Evolutionary conservation across 2,888 invertebrate genomes (phyloP), one percentile per base, ranked within the genome.

Genomic region (Calliopum simillimum): DNA sequence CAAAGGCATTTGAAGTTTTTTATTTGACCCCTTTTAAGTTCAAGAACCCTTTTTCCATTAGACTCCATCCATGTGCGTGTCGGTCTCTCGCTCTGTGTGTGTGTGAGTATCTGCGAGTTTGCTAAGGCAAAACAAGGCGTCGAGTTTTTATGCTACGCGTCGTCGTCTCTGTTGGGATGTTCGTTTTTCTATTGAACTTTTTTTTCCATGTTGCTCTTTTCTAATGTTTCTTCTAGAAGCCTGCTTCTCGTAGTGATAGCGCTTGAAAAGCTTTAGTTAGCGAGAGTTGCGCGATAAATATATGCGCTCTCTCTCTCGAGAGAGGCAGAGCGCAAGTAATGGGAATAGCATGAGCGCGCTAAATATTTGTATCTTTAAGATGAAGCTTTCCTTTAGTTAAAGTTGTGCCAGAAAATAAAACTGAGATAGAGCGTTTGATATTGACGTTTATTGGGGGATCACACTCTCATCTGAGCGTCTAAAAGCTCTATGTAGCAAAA

Each of bases 1-100:
- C 33, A 56, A 47, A 67, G 67, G 67, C 59, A 67, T 67, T 58
- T 41, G 41, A 67, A 59, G 67, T 59, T 67, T 58, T 33, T 59
- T 33, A 49, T 72, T 81, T 83, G 82, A 83, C 82, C 82, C 81
- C 83, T 81, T 83, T 83, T 82, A 83, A 83, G 82, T 83, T 83
- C 82, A 83, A 83, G 83, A 83, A 83, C 82, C 82, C 82, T 83
- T 83, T 82, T 83, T 74, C 71, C 76, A 67, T 58, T 59, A 41
- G 49, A 67, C 33, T n/a, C 8, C 11, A 47, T n/a, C 8, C 11
- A 47, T 69, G 56, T 44, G 49, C 41, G 33, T 59, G 46, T 43
- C 33, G 14, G 23, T 47, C 49, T n/a, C n/a, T n/a, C 41, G 53
- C 43, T n/a, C 8, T 62, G 64, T 71, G 67, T 61, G 65, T 59